Percentiles rank a stretch among this genome's conserved stretches.
These are phyloP conservation scores for Aldabrachelys gigantea DNA, from an alignment of 2,113 vertebrate genomes.

Conservation along the genomic window DNA sequence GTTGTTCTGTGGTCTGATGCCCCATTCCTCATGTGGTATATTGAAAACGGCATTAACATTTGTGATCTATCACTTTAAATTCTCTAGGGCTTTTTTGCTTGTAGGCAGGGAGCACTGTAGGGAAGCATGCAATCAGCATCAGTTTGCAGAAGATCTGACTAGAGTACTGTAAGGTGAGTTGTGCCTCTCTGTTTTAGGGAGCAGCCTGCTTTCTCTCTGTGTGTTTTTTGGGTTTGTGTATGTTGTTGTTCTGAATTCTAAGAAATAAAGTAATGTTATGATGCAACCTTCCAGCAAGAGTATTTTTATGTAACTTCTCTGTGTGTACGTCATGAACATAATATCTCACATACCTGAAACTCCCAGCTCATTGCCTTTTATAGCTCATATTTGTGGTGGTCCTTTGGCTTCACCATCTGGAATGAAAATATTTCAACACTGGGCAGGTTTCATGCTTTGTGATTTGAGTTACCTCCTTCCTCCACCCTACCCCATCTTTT, in stretches of 20 bases:
- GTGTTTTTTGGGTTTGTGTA: background rate
- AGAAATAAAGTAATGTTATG: background rate
- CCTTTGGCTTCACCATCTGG: background rate
- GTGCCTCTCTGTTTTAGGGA: background rate
- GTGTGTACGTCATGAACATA: background rate
- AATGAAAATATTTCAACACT: background rate
- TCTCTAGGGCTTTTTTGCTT: background rate
- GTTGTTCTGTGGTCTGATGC: background rate
- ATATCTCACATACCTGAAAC: background rate
- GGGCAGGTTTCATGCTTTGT: background rate
- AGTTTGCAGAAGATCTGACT: background rate
- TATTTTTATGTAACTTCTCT: background rate
- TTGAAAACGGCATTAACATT: background rate
- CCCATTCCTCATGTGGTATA: background rate
- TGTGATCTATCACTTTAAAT: background rate
- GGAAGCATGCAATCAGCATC: background rate
- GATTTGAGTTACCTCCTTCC: background rate
- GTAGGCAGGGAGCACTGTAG: background rate
- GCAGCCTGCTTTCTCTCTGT: background rate
- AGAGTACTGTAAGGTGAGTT: background rate
- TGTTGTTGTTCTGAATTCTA: background rate
- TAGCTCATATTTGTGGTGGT: background rate
- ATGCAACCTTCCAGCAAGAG: background rate
- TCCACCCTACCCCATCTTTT: background rate
- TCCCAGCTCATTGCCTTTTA: background rate